These are phyloP conservation scores for Andricus curvator DNA, from an alignment of 2,888 invertebrate genomes.

Conservation along the genomic window DNA sequence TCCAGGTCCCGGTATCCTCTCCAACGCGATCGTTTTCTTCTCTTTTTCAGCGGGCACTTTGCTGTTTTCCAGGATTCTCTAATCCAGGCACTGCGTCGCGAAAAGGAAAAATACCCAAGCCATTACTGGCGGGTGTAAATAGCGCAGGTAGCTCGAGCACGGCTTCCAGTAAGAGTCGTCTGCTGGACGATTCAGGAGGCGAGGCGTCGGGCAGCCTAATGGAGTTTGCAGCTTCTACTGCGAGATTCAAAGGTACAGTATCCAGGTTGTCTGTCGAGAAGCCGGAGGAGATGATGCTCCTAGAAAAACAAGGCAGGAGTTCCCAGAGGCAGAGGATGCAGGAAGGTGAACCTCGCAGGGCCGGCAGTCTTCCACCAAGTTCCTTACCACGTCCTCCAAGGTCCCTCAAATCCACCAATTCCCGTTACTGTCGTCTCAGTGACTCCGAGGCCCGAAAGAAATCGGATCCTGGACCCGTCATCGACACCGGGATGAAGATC, in stretches of 20 bases:
- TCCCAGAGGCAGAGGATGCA: slow-evolving; percentile 87
- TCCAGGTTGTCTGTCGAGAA: slow-evolving; percentile 77
- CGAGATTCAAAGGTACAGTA: slow-evolving; percentile 69
- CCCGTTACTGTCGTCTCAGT: slow-evolving; percentile 74
- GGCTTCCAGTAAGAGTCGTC: slow-evolving; percentile 75
- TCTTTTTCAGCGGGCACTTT: slow-evolving; percentile 89
- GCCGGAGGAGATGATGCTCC: slow-evolving; percentile 85
- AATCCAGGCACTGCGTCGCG: slow-evolving; percentile 87
- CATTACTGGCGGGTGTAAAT: slow-evolving; percentile 85
- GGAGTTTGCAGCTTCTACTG: slow-evolving; percentile 71
- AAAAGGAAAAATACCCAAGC: slow-evolving; percentile 88
- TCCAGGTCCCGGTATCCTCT: slow-evolving; percentile 65
- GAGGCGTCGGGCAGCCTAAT: slow-evolving; percentile 59
- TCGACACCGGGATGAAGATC: slow-evolving; percentile 59
- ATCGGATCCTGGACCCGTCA: slow-evolving; percentile 73
- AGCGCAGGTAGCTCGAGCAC: slow-evolving; percentile 75
- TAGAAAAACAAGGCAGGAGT: slow-evolving; percentile 88
- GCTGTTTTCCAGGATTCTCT: slow-evolving; percentile 92
- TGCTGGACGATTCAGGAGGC: slow-evolving; percentile 73
- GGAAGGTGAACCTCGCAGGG: slow-evolving; percentile 74
- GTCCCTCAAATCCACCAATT: slow-evolving; percentile 76
- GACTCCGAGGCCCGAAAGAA: slow-evolving; percentile 75
- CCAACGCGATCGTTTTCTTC: slow-evolving; percentile 77
- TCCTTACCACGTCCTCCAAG: slow-evolving; percentile 86
- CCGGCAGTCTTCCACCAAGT: slow-evolving; percentile 85